Evolutionary conservation across 2,888 invertebrate genomes (phyloP).

Genomic region (Gymnoscelis rufifasciata): DNA sequence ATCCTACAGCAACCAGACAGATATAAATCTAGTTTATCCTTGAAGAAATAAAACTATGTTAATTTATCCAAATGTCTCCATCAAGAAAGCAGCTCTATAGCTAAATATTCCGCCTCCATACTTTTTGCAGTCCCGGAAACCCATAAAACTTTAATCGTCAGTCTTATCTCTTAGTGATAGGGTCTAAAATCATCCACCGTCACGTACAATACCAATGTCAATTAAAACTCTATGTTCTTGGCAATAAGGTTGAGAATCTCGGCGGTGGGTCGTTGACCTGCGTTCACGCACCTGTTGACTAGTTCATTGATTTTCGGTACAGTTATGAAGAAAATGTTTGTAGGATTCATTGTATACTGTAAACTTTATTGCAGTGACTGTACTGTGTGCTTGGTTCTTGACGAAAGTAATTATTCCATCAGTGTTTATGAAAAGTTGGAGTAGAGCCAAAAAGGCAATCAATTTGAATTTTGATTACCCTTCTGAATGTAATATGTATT

Average conservation of each 20-base stretch:
- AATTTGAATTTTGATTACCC: too few species aligned
- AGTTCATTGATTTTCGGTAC: constrained; percentile 28
- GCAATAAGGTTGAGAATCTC: constrained; percentile 11
- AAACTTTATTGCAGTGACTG: not conserved
- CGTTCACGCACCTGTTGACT: constrained; percentile 36
- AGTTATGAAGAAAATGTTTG: constrained; percentile 15
- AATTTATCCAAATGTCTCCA: not conserved
- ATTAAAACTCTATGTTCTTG: too few species aligned
- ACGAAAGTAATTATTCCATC: too few species aligned
- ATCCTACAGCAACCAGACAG: too few species aligned
- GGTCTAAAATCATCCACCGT: constrained; percentile 3
- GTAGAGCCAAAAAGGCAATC: too few species aligned
- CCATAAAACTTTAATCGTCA: constrained; percentile 12
- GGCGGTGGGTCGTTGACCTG: constrained; percentile 34
- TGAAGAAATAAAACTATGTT: too few species aligned
- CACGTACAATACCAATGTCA: too few species aligned
- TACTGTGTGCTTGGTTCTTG: not conserved
- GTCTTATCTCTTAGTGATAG: constrained; percentile 7
- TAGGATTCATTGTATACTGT: not conserved
- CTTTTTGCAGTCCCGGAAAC: constrained; percentile 19
- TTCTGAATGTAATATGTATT: too few species aligned
- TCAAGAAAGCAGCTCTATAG: not conserved
- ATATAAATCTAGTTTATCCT: too few species aligned
- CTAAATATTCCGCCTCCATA: constrained; percentile 5
- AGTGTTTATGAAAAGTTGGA: too few species aligned